These are phyloP conservation scores for Dascyllus trimaculatus DNA, from an alignment of 2,113 vertebrate genomes.

Conservation along the genomic window DNA sequence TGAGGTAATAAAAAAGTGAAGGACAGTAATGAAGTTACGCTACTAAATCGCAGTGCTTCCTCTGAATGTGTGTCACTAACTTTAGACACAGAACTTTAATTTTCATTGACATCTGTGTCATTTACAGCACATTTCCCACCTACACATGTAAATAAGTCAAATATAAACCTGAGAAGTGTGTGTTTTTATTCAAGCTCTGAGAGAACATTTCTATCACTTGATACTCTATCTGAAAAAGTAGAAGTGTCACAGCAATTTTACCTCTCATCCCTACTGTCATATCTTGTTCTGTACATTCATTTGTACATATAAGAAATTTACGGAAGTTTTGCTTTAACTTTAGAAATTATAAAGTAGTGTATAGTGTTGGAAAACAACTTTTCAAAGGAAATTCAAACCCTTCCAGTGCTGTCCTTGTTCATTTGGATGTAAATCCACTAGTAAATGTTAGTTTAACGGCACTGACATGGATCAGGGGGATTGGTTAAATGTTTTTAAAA, in stretches of 20 bases:
- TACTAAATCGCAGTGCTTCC: background rate
- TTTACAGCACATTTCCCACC: slow-evolving; percentile 8
- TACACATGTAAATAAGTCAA: background rate
- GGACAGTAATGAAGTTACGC: too few species aligned
- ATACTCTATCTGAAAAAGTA: background rate
- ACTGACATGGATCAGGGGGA: too few species aligned
- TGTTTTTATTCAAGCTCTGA: background rate
- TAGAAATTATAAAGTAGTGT: background rate
- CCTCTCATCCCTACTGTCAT: background rate
- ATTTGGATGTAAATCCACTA: too few species aligned
- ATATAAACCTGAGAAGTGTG: background rate
- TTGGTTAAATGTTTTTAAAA: too few species aligned
- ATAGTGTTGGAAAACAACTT: background rate
- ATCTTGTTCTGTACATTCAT: background rate
- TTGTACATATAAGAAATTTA: background rate
- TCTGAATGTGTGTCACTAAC: background rate
- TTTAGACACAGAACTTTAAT: background rate
- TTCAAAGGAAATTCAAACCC: background rate
- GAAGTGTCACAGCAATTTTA: background rate
- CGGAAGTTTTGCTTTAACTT: background rate
- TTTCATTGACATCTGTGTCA: background rate
- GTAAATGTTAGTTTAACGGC: too few species aligned
- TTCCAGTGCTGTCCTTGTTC: too few species aligned
- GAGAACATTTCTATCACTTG: background rate
- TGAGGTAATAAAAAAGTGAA: too few species aligned